Conservation (phyloP, 2,797 vertebrate genomes). For the Thripadectes ignobilis region DNA sequence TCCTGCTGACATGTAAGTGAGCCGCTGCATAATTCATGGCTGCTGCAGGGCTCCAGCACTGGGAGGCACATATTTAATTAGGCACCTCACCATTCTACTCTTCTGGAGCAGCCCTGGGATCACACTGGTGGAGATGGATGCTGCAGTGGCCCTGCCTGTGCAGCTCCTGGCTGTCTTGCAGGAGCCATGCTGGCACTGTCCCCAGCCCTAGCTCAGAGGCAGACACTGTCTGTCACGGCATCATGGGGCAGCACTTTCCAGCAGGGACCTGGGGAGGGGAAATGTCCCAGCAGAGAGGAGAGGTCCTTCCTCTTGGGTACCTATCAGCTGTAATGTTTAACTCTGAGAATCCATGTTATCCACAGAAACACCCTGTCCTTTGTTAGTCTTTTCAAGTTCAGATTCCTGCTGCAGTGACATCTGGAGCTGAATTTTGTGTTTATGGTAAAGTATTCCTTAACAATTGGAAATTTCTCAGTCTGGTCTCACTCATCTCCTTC, state of each 20-base stretch:
- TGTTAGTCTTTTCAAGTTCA: background rate
- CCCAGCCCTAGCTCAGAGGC: fast-evolving
- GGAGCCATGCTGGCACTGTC: background rate
- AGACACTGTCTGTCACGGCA: background rate
- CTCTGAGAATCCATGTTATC: fast-evolving
- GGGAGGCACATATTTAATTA: conserved; percentile 42
- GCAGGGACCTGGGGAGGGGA: background rate
- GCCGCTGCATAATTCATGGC: conserved; percentile 59
- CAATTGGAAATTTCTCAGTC: background rate
- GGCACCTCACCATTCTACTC: background rate
- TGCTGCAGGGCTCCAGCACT: conserved; percentile 31
- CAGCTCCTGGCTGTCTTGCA: background rate
- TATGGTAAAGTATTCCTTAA: background rate
- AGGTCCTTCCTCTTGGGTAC: fast-evolving
- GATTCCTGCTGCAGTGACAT: background rate
- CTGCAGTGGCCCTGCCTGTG: background rate
- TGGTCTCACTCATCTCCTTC: background rate
- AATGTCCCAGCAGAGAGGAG: fast-evolving
- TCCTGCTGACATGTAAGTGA: conserved; percentile 58
- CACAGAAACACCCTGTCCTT: background rate
- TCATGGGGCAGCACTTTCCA: background rate
- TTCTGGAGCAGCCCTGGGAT: background rate
- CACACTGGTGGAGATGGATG: background rate
- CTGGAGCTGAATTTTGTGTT: background rate
- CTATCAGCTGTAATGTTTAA: background rate